These are phyloP conservation scores for Alethe castanea DNA, from an alignment of 2,113 vertebrate species.

Conservation along the genomic window DNA sequence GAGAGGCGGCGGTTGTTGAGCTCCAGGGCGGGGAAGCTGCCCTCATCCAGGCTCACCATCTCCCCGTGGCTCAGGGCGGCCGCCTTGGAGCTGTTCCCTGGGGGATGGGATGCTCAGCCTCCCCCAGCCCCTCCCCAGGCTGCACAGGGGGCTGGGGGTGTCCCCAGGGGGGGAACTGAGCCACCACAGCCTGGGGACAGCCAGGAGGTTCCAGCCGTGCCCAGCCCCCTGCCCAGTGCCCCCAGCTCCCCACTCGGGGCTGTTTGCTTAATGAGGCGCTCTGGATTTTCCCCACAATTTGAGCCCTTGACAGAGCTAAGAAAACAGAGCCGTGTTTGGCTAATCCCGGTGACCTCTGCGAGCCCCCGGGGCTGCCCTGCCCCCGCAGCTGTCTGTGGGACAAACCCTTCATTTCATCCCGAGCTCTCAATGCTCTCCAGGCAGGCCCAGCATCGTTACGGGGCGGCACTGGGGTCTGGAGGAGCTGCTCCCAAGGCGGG, in stretches of 20 bases:
- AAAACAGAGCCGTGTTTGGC: constrained; percentile 51
- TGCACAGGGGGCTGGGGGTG: neutral
- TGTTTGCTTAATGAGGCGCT: constrained; percentile 12
- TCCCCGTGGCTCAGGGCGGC: constrained; percentile 89
- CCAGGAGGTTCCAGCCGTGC: neutral
- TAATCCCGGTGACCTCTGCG: constrained; percentile 24
- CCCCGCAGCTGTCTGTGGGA: neutral
- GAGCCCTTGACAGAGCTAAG: constrained; percentile 38
- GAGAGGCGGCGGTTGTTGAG: constrained; percentile 96
- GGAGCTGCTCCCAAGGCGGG: neutral
- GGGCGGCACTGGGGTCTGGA: neutral
- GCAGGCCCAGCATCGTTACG: neutral
- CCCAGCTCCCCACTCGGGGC: neutral
- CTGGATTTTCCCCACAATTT: constrained; percentile 58
- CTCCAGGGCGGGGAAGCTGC: constrained; percentile 92
- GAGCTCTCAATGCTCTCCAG: neutral
- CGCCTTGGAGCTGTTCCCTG: constrained; percentile 88
- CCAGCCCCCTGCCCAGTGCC: neutral
- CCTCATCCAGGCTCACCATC: constrained; percentile 95
- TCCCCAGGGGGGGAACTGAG: rapidly evolving
- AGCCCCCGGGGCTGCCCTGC: neutral
- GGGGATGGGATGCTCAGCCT: neutral
- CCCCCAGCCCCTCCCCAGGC: neutral
- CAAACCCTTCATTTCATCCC: neutral
- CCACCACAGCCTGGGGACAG: neutral